Evolutionary conservation across 2,113 vertebrate species (phyloP), one percentile per base, ranked within the genome.

Genomic region (Pituophis catenifer): DNA sequence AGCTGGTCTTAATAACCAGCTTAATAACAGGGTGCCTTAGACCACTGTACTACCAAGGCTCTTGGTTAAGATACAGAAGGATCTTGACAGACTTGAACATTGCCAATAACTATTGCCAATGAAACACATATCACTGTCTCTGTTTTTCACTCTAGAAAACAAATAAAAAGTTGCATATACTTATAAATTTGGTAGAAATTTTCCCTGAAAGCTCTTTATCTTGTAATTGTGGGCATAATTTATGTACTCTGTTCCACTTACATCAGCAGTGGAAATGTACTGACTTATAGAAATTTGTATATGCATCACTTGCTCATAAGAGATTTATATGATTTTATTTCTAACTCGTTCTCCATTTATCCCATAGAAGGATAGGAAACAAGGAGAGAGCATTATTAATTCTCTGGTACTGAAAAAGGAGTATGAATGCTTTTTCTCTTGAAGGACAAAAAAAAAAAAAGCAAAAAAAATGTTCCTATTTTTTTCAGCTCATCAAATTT

Each of bases 401-500:
- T 95, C 90, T 88, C 88, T 95, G 93, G 89, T 89, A 94, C 54
- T 24, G 91, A 96, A 93, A 3, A 3, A 89, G 70, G 48, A 96
- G 5, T 94, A 19, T 90, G 70, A 65, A 70, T 58, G n/a, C 50
- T 86, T 93, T 75, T 8, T 87, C 75, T 62, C 4, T 90, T 19
- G 26, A 3, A 50, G 70, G 48, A 8, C 93, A 94, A 95, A 93
- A 95, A 92, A 95, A 92, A 15, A 2, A 24, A 26, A 62, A 55
- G 54, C 13, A 55, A 17, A 93, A 95, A 95, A 94, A 94, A 19
- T 89, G 13, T 1, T 59, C 94, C n/a, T 91, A 94, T 92, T 92
- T 89, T 86, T 85, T 91, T 94, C 91, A 94, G 24, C 7, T 92
- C 90, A 94, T 94, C 29, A 95, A 93, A 94, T 94, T 94, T 96